phyloP scores from a whole-genome alignment of 2,113 vertebrate species.

The Gavia stellata region DNA sequence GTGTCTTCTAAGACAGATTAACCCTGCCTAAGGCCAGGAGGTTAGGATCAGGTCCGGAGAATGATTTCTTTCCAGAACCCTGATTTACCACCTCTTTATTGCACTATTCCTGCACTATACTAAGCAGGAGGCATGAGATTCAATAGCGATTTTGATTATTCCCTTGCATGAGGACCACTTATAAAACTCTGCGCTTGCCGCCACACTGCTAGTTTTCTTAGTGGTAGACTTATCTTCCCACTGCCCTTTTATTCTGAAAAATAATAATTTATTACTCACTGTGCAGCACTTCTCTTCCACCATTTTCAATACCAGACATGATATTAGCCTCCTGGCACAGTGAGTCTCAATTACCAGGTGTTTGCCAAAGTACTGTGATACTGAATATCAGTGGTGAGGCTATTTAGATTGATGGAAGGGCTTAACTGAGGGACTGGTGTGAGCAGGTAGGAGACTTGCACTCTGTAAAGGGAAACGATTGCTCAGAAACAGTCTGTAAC shows the following conservation, averaged over 20 bases:
- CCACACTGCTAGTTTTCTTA: neutral
- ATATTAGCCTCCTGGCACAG: neutral
- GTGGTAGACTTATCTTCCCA: neutral
- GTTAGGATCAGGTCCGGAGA: neutral
- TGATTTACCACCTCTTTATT: neutral
- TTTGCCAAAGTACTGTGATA: neutral
- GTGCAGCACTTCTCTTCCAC: neutral
- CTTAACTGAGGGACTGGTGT: neutral
- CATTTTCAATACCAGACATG: neutral
- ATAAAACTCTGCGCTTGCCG: neutral
- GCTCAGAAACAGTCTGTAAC: neutral
- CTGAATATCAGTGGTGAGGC: neutral
- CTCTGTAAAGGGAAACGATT: neutral
- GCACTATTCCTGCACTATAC: neutral
- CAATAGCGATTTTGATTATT: neutral
- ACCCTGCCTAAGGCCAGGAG: neutral
- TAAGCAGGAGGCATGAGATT: neutral
- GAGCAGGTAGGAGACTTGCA: neutral
- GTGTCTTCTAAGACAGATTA: neutral
- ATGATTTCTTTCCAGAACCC: neutral
- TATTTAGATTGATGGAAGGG: neutral
- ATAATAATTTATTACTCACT: neutral
- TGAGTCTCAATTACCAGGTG: neutral
- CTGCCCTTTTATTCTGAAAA: neutral
- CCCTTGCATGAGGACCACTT: neutral